Evolutionary conservation across 2,113 vertebrate genomes (phyloP).

Genomic region (Dinomys branickii): DNA sequence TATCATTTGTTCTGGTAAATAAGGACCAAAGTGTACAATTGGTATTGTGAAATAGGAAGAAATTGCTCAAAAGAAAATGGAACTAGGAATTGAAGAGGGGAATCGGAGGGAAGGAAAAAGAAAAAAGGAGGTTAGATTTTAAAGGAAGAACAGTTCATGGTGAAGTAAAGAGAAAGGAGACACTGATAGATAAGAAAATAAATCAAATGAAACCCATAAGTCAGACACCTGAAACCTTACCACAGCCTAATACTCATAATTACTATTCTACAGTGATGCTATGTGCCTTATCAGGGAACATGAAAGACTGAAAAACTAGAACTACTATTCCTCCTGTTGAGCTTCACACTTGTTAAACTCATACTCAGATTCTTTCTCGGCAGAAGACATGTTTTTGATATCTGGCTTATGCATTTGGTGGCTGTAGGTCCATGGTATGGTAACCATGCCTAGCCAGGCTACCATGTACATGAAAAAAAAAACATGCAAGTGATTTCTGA

Average conservation of each 20-base stretch:
- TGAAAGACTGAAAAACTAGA: background rate
- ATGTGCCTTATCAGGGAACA: no score
- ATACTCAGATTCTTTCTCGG: background rate
- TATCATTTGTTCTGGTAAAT: background rate
- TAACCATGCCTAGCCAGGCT: background rate
- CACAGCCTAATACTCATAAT: background rate
- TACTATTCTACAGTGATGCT: background rate
- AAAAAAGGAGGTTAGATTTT: background rate
- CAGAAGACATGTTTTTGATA: background rate
- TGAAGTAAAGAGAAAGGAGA: background rate
- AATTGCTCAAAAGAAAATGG: background rate
- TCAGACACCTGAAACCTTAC: background rate
- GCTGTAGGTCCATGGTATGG: background rate
- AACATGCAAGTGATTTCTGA: background rate
- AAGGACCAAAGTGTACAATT: background rate
- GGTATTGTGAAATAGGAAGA: background rate
- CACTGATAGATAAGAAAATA: background rate
- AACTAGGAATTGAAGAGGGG: background rate
- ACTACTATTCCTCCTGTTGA: background rate
- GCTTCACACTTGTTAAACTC: background rate
- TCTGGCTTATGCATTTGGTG: background rate
- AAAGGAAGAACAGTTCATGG: background rate
- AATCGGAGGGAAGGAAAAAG: background rate
- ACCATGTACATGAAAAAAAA: constrained; percentile 4
- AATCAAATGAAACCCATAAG: background rate